Base-by-base conservation (phyloP, 1,140 invertebrate species). In the Hyphantria cunea region DNA sequence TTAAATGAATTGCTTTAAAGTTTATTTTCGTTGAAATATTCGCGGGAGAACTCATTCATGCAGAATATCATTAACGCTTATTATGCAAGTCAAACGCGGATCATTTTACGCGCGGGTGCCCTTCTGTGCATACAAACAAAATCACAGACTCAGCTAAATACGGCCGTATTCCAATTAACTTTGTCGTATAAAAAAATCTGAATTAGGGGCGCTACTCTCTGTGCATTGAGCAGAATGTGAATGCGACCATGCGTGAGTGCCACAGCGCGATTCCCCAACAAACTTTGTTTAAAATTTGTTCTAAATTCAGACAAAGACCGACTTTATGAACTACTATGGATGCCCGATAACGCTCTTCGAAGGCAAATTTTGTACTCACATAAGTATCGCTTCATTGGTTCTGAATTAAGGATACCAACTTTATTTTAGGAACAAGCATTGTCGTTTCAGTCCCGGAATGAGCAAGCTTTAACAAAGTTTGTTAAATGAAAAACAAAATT, bases 101-200 rank as follows among this genome's bases (percentile, higher is more conserved):
- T 72, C 59, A 72, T 73, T 74, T 73, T 67, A 63, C 58, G 51
- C 60, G 37, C 66, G 55, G 64, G 56, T 67, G 65, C 65, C 55
- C 37, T n/a, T 13, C 51, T 53, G 51, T 68, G 64, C 66, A 68
- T 66, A 68, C 71, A 76, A 78, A 76, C 74, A 65, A 66, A 76
- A 76, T 76, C 54, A 70, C 61, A 70, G 53, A 72, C 72, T 66
- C 64, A 49, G 53, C 48, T 65, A 65, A 70, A 68, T 72, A 67
- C 70, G 55, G 41, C 65, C 59, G 51, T 55, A 61, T 52, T 67
- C 64, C 67, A 73, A 73, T 73, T 73, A 73, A 69, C 64, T 64
- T 56, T 61, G 56, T 63, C 58, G 55, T 44, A 37, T 47, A 56
- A 66, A 62, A 67, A n/a, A 62, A 53, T 47, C 34, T 10, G 56